Conservation (phyloP, 1,140 invertebrate genomes). For the Mesaphorura yosii region DNA sequence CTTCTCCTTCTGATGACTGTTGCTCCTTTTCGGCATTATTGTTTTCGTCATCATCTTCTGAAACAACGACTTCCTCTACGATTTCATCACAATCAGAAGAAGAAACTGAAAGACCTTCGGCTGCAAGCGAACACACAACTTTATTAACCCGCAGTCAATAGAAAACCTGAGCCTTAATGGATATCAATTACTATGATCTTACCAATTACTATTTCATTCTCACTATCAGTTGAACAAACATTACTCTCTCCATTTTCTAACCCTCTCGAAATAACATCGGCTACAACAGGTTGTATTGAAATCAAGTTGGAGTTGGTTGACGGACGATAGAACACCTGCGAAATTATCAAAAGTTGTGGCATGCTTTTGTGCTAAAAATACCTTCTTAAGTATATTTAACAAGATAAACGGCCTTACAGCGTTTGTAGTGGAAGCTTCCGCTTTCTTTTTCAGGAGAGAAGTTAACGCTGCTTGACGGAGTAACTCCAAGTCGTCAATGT, state of each 20-base stretch:
- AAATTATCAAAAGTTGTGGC: background rate
- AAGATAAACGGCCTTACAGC: slow-evolving; percentile 4
- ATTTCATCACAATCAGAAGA: slow-evolving; percentile 3
- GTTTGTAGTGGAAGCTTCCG: background rate
- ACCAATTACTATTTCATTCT: too few species aligned
- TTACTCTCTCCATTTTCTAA: background rate
- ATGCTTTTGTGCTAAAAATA: too few species aligned
- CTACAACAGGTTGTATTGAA: background rate
- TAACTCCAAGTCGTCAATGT: slow-evolving; percentile 1
- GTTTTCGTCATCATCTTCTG: background rate
- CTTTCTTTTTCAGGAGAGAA: background rate
- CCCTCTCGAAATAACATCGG: background rate
- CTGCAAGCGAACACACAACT: too few species aligned
- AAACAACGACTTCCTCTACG: slow-evolving; percentile 5
- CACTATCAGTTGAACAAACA: background rate
- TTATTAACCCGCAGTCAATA: too few species aligned
- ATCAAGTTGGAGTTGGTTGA: slow-evolving; percentile 1
- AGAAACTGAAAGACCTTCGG: slow-evolving; percentile 6
- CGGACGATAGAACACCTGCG: background rate
- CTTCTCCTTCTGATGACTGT: background rate
- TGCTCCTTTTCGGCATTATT: background rate
- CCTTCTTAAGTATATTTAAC: too few species aligned
- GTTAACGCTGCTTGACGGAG: slow-evolving; percentile 6
- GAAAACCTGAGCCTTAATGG: too few species aligned
- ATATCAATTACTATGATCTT: too few species aligned